These are phyloP conservation scores for Suncus etruscus DNA, from an alignment of 2,113 vertebrate genomes.

Conservation along the genomic window DNA sequence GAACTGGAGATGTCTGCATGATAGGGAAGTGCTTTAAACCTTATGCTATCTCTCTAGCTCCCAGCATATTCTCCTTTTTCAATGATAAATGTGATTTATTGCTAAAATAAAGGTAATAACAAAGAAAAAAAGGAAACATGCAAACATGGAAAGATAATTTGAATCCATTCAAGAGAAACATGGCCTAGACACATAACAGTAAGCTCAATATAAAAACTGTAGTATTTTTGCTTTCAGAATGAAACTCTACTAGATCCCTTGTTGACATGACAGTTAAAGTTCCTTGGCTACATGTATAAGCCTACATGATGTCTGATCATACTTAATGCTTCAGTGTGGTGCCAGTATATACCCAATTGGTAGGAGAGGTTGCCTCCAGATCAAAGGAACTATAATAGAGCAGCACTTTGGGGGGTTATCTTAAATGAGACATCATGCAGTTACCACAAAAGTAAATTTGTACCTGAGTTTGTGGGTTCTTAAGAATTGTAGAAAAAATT, in stretches of 20 bases:
- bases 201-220: background rate
- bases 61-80: too few relatives aligned
- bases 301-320: background rate
- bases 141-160: background rate
- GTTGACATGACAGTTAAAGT: background rate
- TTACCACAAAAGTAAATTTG: too few relatives aligned
- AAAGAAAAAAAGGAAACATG: background rate
- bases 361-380: background rate
- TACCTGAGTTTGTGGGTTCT: too few relatives aligned
- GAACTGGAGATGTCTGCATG: too few relatives aligned
- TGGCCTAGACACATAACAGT: background rate
- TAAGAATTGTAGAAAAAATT: too few relatives aligned
- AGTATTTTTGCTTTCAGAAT: constrained; percentile 3
- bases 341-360: too few relatives aligned
- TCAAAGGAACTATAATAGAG: background rate
- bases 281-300: background rate
- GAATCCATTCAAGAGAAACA: background rate
- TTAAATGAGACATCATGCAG: background rate
- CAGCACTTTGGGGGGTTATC: background rate
- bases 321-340: background rate
- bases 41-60: too few relatives aligned
- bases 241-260: background rate
- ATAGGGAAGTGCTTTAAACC: too few relatives aligned
- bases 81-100: too few relatives aligned
- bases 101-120: too few relatives aligned